Evolutionary conservation across 2,113 vertebrate genomes (phyloP), one percentile per base, ranked within the genome.

Genomic region (Sinosuthora webbiana): DNA sequence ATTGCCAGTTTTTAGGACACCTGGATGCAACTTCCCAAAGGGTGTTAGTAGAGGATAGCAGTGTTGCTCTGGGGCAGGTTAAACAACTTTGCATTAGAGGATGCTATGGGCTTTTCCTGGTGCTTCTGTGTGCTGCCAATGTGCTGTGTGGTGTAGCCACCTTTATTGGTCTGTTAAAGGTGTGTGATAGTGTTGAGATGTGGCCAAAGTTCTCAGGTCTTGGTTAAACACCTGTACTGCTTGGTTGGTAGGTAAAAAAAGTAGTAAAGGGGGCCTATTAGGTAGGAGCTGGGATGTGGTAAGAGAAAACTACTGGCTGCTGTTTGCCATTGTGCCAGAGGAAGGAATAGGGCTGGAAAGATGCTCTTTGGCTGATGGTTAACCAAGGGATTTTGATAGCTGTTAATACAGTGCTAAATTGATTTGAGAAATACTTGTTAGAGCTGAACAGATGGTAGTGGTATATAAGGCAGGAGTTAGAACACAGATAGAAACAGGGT

Each of bases 51-150:
- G 73, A 89, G 73, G 89, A 78, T 39, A 81, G 25, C 15, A 52
- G 31, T 79, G 77, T n/a, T 83, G 83, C 93, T 95, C 62, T 73
- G 57, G 77, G 90, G 77, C 83, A 84, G 64, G 76, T 75, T 94
- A 89, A 89, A 86, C 73, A 74, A 13, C 83, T 87, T 57, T 23
- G 21, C 33, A 19, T 47, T 89, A 44, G 55, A 94, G 47, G 33
- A 67, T 52, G 60, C 56, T 64, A 41, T 1, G 5, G 55, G 91
- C 41, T 87, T 77, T 89, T 47, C 25, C 60, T 75, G 49, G 30
- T 71, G 42, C 39, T 65, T 80, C 82, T 0, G 0, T 30, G 12
- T 83, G 33, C 63, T 88, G 79, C 59, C 15, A 56, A 7, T 16
- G 23, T 3, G 5, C 49, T 0, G 1, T 86, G 91, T 3, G 63